Evolutionary conservation across 2,797 vertebrate species (phyloP).

Genomic region (Diplodus sargus): DNA sequence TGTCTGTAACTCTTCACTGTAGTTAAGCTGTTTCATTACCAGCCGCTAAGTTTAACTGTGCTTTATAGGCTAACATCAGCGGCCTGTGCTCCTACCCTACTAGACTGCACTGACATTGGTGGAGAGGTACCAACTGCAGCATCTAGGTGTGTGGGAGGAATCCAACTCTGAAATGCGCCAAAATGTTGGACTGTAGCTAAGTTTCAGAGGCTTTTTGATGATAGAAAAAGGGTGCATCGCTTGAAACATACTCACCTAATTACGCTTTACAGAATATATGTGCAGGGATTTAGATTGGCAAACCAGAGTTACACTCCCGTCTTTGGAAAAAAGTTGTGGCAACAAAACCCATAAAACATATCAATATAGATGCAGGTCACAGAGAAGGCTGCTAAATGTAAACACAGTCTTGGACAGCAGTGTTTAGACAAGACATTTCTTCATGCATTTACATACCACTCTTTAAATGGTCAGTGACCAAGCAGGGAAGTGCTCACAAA

Average conservation of each 20-base stretch:
- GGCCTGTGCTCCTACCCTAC: no score
- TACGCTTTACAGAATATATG: background rate
- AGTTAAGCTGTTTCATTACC: background rate
- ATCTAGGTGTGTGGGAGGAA: no score
- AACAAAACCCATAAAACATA: background rate
- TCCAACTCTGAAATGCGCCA: no score
- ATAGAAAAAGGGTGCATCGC: no score
- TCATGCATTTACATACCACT: constrained; percentile 5
- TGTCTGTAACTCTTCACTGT: background rate
- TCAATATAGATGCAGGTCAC: background rate
- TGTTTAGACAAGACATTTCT: constrained; percentile 18
- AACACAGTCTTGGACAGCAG: background rate
- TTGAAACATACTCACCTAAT: background rate
- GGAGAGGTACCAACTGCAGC: no score
- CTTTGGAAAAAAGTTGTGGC: background rate
- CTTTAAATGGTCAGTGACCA: background rate
- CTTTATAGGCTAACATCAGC: no score
- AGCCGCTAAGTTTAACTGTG: no score
- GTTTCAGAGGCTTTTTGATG: background rate
- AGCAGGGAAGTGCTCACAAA: constrained; percentile 13
- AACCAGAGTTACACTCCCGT: background rate
- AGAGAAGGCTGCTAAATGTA: background rate
- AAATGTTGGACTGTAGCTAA: no score
- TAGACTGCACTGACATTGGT: no score
- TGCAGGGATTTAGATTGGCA: background rate